phyloP scores from a whole-genome alignment of 1,140 invertebrate species.

The Sarcophaga peregrina region DNA sequence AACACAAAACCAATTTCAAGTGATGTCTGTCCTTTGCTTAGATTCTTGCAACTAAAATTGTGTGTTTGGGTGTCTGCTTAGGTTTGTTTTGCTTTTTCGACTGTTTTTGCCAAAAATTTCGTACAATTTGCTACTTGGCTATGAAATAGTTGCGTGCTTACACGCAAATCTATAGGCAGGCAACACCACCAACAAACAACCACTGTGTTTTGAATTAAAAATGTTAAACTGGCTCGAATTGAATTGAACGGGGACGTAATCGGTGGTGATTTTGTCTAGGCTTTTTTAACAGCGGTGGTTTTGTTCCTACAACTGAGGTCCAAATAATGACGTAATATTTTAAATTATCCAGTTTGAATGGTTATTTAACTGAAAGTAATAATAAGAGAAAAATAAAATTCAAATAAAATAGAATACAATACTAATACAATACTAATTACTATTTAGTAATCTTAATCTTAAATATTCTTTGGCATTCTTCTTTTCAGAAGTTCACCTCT shows the following conservation, averaged over 20 bases:
- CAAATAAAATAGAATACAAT: background rate
- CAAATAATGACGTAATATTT: conserved; percentile 38
- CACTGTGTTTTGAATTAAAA: conserved; percentile 26
- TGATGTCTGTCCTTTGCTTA: background rate
- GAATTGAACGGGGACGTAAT: conserved; percentile 37
- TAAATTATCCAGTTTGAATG: conserved; percentile 46
- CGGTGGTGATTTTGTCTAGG: conserved; percentile 38
- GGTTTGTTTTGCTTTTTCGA: background rate
- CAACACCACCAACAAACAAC: background rate
- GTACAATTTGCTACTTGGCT: background rate
- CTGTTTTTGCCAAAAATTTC: background rate
- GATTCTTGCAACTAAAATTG: background rate
- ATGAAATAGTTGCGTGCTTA: background rate
- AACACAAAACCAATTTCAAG: background rate
- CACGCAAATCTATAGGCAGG: background rate
- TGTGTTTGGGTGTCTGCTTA: background rate
- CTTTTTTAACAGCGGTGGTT: conserved; percentile 38
- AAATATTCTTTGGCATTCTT: background rate
- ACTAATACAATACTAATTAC: background rate
- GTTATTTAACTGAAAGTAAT: conserved; percentile 29
- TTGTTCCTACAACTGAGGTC: conserved; percentile 33
- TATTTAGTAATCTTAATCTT: background rate
- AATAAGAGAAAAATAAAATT: background rate
- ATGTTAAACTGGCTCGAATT: conserved; percentile 40
- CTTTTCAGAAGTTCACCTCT: background rate